Evolutionary conservation across 2,113 vertebrate genomes (phyloP), one percentile per base, ranked within the genome.

Genomic region (Vicugna pacos): DNA sequence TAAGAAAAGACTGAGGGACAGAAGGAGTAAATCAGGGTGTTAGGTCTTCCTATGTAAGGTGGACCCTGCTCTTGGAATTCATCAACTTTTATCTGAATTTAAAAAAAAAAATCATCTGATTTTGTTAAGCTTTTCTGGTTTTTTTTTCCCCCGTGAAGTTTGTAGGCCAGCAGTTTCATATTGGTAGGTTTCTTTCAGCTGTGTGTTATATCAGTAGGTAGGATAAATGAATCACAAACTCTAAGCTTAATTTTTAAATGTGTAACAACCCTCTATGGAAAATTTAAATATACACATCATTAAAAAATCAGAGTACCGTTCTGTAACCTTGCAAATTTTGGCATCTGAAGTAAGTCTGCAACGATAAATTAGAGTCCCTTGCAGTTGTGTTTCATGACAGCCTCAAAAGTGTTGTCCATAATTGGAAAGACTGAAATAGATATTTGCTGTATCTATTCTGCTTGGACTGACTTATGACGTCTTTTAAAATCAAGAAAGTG

Each of bases 221-320:
- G n/a, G 79, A 13, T 67, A 84, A 91, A 70, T 89, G 72, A 92
- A 92, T 95, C 54, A 28, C 16, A 73, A 86, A 76, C 52, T 50
- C 17, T 76, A 90, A 75, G 48, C 19, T 96, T 96, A 86, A 75
- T 54, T 95, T 95, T 56, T 95, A 82, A 72, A 46, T 86, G 20
- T 76, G 17, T 89, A 91, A 86, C 48, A 85, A 50, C 73, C 26
- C 8, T 80, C 64, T 93, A 26, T 80, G 89, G 83, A 88, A 84
- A 92, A 60, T 84, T 92, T 80, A 75, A 87, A 87, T 69, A 83
- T 52, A 83, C 65, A 93, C n/a, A 65, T 64, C 77, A 50, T 94
- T 80, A 92, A 83, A 89, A 95, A 64, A 54, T 38, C 70, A 17
- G n/a, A 85, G 30, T 67, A 35, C 24, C 12, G 16, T 85, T 92